A percentile compares a stretch with the other conserved stretches of the same genome.
Evolutionary conservation across 2,888 invertebrate species (phyloP).

Genomic region (Penaeus monodon): DNA sequence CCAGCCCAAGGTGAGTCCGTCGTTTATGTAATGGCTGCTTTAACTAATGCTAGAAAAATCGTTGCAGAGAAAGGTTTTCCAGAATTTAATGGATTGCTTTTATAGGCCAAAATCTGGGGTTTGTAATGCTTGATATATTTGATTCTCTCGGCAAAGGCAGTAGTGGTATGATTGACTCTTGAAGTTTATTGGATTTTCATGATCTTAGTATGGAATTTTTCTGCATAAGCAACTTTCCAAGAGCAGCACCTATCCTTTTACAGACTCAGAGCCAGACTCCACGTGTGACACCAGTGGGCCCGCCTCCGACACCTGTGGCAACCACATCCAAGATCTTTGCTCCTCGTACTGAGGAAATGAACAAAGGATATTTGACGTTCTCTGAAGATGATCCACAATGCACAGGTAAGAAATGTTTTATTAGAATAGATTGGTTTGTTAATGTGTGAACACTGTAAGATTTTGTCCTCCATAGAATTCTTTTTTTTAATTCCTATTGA

Average conservation of each 20-base stretch:
- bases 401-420: conserved; percentile 80
- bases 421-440: no score
- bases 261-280: conserved; percentile 20
- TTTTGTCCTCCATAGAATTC: no score
- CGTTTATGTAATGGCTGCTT: no score
- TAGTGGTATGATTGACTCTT: no score
- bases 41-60: no score
- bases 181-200: no score
- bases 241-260: not conserved
- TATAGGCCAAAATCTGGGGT: no score
- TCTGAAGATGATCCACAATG: conserved; percentile 85
- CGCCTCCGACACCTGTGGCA: conserved; percentile 69
- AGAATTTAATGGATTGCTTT: no score
- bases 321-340: conserved; percentile 83
- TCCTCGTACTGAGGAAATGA: conserved; percentile 91
- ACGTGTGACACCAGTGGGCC: conserved; percentile 12
- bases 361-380: conserved; percentile 90
- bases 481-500: conserved; percentile 2
- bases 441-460: no score
- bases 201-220: not conserved
- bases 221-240: conserved; percentile 18
- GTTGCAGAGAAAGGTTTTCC: no score
- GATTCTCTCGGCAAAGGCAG: no score
- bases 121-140: no score
- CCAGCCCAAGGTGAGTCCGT: conserved; percentile 24